Conservation (phyloP, 2,888 invertebrate species). For the Bellardia pandia region DNA sequence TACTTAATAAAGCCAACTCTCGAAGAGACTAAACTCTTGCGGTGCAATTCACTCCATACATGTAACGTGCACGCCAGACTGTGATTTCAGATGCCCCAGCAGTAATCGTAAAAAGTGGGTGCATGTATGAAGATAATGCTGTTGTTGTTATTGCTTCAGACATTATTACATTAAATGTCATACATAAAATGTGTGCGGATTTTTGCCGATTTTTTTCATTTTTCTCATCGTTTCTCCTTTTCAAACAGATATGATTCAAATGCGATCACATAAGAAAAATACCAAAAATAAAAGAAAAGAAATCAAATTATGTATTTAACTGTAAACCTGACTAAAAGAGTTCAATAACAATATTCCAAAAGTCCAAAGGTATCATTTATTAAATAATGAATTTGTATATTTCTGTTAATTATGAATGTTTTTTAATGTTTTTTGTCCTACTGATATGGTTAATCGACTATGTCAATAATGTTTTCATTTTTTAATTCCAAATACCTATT, state of each 20-base stretch:
- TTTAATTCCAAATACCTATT: too few relatives aligned
- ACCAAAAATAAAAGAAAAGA: slow-evolving; percentile 11
- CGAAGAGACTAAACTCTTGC: slow-evolving; percentile 25
- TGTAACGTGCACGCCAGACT: neutral
- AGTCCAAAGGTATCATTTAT: slow-evolving; percentile 57
- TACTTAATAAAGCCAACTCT: neutral
- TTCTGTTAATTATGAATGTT: too few relatives aligned
- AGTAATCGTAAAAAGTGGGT: slow-evolving; percentile 30
- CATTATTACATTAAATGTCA: slow-evolving; percentile 14
- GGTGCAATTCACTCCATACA: slow-evolving; percentile 21
- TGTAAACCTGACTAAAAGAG: slow-evolving; percentile 69
- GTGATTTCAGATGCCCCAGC: neutral
- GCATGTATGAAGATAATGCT: slow-evolving; percentile 21
- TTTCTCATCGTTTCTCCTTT: slow-evolving; percentile 23
- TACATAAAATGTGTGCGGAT: neutral
- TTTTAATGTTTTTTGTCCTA: too few relatives aligned
- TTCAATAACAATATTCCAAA: slow-evolving; percentile 64
- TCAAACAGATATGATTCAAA: slow-evolving; percentile 57
- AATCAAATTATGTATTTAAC: slow-evolving; percentile 61
- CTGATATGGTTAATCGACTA: too few relatives aligned
- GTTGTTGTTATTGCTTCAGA: slow-evolving; percentile 20
- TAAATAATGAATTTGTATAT: too few relatives aligned
- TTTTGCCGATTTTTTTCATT: slow-evolving; percentile 16
- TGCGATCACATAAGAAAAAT: slow-evolving; percentile 42
- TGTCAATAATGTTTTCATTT: too few relatives aligned